phyloP scores from a whole-genome alignment of 2,797 vertebrate genomes.

The Lithobates sylvaticus region DNA sequence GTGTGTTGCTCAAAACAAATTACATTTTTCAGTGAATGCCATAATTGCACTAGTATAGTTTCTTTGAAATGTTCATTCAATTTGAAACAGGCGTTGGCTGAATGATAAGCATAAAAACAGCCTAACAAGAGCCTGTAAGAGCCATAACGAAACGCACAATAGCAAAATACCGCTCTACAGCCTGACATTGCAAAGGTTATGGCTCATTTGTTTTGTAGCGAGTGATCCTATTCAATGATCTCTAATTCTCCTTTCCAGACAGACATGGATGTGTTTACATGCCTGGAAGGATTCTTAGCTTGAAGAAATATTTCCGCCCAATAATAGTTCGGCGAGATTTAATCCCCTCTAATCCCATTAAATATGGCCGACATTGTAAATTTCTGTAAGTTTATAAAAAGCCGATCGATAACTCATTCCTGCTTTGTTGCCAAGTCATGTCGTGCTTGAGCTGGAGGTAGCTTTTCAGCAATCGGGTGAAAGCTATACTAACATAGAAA shows the following conservation, averaged over 20 bases:
- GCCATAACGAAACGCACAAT: conserved; percentile 9
- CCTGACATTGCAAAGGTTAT: conserved; percentile 41
- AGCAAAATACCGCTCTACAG: neutral
- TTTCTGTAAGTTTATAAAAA: conserved; percentile 49
- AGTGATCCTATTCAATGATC: conserved; percentile 48
- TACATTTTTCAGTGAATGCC: too few relatives aligned
- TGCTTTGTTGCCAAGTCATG: conserved; percentile 28
- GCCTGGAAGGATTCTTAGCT: conserved; percentile 26
- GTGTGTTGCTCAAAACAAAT: too few relatives aligned
- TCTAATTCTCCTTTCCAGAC: conserved; percentile 52
- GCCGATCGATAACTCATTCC: conserved; percentile 51
- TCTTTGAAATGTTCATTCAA: neutral
- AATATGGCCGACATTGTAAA: conserved; percentile 42
- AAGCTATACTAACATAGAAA: neutral
- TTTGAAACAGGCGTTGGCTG: neutral
- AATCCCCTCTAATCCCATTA: conserved; percentile 55
- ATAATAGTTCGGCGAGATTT: conserved; percentile 47
- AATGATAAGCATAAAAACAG: neutral
- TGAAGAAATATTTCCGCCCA: conserved; percentile 42
- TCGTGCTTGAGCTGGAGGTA: conserved; percentile 4
- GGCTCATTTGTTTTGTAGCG: conserved; percentile 43
- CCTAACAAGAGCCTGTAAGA: neutral
- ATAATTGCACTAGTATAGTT: too few relatives aligned
- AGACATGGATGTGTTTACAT: conserved; percentile 47
- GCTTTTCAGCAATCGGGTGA: neutral